phyloP scores from a whole-genome alignment of 2,113 vertebrate genomes.

The Anhinga anhinga region DNA sequence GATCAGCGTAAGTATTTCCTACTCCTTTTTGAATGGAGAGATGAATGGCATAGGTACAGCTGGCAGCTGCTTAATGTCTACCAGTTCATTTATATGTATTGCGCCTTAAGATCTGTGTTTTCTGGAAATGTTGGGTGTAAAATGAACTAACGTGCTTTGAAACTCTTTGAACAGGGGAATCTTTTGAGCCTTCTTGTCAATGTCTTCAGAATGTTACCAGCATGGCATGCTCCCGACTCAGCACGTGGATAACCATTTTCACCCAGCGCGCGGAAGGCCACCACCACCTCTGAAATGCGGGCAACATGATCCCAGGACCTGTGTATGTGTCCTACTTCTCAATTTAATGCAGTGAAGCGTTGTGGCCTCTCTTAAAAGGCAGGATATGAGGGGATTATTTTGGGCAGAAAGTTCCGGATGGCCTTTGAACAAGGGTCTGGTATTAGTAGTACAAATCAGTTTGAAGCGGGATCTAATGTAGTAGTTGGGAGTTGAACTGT shows the following conservation, averaged over 20 bases:
- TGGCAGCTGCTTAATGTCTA: background rate
- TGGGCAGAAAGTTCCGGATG: background rate
- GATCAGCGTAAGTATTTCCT: background rate
- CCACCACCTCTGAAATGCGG: constrained; percentile 38
- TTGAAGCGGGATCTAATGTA: background rate
- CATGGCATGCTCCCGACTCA: constrained; percentile 50
- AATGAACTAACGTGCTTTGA: background rate
- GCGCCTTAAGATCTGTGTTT: background rate
- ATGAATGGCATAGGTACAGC: background rate
- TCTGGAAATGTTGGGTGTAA: background rate
- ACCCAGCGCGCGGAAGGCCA: background rate
- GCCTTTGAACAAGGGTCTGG: background rate
- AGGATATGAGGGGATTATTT: background rate
- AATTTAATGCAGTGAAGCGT: background rate
- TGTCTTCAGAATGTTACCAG: constrained; percentile 84
- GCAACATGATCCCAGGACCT: constrained; percentile 81
- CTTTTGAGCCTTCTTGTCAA: constrained; percentile 37
- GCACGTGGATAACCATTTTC: background rate
- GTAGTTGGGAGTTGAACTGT: background rate
- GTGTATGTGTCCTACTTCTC: constrained; percentile 37
- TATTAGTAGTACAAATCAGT: background rate
- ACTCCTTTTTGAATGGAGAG: background rate
- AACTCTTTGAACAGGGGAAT: constrained; percentile 30
- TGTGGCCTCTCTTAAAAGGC: background rate
- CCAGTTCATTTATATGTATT: background rate